Base-by-base conservation (phyloP, 2,888 invertebrate species). In the Leptothorax acervorum region DNA sequence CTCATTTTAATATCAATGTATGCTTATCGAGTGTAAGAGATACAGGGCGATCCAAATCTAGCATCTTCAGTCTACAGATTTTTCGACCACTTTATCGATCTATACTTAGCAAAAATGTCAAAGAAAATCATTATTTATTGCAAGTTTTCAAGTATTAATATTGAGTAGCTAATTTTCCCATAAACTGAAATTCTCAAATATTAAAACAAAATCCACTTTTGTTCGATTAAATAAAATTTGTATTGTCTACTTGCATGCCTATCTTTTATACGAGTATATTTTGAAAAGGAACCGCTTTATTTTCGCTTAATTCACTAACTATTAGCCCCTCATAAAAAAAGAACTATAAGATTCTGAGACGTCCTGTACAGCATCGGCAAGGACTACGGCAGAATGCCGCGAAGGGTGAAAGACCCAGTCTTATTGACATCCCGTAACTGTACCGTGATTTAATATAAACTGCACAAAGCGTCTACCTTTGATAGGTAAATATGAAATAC, bases 391-490 rank as follows among this genome's bases (percentile, higher is more conserved):
- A 53, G 39, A 66, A 65, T 55, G 55, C 48, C 60, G 60, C 73
- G 75, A 68, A 84, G 87, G 62, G 70, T 74, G 71, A 66, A 86
- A 73, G 78, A 88, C 70, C 63, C 42, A 23, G 86, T 90, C 86
- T 84, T 90, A 90, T 89, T 86, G 92, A 92, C 92, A 90, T 93
- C 89, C 90, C 87, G 90, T 91, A 86, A 87, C 85, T 91, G 86
- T 92, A 85, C 85, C 86, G 85, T 92, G 92, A 94, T 94, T 93
- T 92, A 92, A 94, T 94, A 93, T 93, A 92, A 92, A 92, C 90
- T 91, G 88, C 89, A 92, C 92, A 92, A 93, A 93, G 92, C 90
- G 88, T 45, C 86, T 90, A 92, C 90, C 91, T 94, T 93, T 93
- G 92, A 93, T 91, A 92, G 86, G 87, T 91, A 92, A 92, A 92